A percentile compares a stretch with the other conserved stretches of the same genome.
phyloP scores from a whole-genome alignment of 2,113 vertebrate genomes.

The Corvus cornix region DNA sequence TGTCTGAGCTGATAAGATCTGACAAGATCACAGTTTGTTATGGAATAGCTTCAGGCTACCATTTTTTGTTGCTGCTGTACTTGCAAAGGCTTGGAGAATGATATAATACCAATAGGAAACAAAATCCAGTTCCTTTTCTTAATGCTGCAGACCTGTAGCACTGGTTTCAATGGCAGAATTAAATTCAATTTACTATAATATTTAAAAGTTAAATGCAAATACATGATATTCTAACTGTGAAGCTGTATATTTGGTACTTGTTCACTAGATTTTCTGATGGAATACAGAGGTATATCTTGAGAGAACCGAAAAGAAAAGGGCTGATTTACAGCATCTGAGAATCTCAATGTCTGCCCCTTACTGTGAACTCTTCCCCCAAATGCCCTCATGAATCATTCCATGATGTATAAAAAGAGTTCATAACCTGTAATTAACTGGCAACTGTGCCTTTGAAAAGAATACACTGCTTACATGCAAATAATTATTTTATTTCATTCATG shows the following conservation, averaged over 20 bases:
- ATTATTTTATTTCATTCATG: neutral
- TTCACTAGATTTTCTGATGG: neutral
- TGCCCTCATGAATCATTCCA: neutral
- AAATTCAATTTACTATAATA: neutral
- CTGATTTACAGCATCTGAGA: neutral
- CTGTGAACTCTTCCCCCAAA: neutral
- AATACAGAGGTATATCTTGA: neutral
- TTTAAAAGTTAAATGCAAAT: neutral
- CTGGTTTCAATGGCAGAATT: neutral
- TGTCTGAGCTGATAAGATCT: conserved; percentile 34
- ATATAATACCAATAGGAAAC: neutral
- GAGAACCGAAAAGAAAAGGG: neutral
- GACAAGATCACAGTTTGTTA: conserved; percentile 28
- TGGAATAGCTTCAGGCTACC: neutral
- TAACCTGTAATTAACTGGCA: neutral
- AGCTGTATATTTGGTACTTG: neutral
- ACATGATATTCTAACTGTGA: neutral
- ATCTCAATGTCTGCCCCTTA: neutral
- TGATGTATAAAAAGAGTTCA: neutral
- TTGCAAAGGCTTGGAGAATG: neutral
- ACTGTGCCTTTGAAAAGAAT: neutral
- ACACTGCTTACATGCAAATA: neutral
- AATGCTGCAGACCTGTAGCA: neutral
- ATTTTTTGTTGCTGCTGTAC: neutral
- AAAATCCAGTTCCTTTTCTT: neutral